Evolutionary conservation across 1,140 invertebrate species (phyloP).

Genomic region (Thrips palmi): DNA sequence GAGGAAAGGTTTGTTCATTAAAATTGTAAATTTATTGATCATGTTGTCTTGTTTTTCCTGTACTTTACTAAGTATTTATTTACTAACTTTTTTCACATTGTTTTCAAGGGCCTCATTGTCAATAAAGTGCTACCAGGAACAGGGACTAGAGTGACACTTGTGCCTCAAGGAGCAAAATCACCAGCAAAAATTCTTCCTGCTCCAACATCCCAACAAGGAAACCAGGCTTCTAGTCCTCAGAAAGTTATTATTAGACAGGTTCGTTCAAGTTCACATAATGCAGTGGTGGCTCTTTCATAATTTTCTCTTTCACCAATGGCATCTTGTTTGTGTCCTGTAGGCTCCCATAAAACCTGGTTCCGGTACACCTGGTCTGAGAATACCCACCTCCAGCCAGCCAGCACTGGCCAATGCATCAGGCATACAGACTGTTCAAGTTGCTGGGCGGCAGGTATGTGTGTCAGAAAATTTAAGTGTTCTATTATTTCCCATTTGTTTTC

Average conservation of each 20-base stretch:
- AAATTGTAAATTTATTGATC: constrained; percentile 14
- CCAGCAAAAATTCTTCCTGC: constrained; percentile 50
- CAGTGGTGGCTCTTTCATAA: background rate
- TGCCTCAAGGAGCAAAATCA: constrained; percentile 25
- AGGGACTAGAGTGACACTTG: constrained; percentile 7
- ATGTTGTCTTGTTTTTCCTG: constrained; percentile 4
- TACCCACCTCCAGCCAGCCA: constrained; percentile 28
- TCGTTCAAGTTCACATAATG: background rate
- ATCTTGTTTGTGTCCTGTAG: constrained; percentile 3
- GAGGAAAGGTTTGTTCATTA: constrained; percentile 8
- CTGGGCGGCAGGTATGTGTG: constrained; percentile 38
- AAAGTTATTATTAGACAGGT: constrained; percentile 39
- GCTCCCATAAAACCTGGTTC: constrained; percentile 11
- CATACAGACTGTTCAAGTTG: constrained; percentile 49
- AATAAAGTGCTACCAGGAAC: constrained; percentile 27
- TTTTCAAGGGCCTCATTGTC: constrained; percentile 25
- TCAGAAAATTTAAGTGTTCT: constrained; percentile 6
- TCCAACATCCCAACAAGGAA: constrained; percentile 25
- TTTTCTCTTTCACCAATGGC: background rate
- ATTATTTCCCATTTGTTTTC: constrained; percentile 1
- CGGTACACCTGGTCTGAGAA: constrained; percentile 18
- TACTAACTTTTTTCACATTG: constrained; percentile 9
- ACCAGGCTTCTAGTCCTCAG: constrained; percentile 26
- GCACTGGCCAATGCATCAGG: constrained; percentile 23
- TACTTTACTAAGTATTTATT: background rate